Evolutionary conservation across 2,797 vertebrate genomes (phyloP).

Genomic region (Macropodus opercularis): DNA sequence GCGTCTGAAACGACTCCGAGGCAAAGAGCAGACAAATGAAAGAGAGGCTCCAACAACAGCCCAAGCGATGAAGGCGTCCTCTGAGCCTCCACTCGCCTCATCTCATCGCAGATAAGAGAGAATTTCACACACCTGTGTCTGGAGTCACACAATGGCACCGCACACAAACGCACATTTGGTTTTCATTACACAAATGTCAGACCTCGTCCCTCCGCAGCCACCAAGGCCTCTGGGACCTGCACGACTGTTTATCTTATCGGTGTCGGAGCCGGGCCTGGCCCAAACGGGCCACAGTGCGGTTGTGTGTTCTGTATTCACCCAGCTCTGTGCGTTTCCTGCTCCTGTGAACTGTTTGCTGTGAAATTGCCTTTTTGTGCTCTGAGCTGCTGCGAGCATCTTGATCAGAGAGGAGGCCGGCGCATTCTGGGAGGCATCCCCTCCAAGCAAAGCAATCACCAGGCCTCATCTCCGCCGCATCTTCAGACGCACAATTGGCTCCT

Average conservation of each 20-base stretch:
- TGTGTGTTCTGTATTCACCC: slow-evolving; percentile 2
- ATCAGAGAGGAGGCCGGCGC: slow-evolving; percentile 7
- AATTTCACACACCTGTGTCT: slow-evolving; percentile 21
- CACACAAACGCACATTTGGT: slow-evolving; percentile 22
- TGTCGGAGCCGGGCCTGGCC: neutral
- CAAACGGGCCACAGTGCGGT: neutral
- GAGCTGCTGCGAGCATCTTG: slow-evolving; percentile 10
- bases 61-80: neutral
- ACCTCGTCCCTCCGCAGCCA: slow-evolving; percentile 9
- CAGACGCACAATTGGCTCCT: slow-evolving; percentile 12
- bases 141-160: slow-evolving; percentile 14
- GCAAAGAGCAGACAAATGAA: slow-evolving; percentile 14
- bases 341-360: slow-evolving; percentile 6
- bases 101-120: slow-evolving; percentile 32
- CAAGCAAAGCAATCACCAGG: slow-evolving; percentile 53
- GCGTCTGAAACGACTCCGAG: neutral
- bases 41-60: slow-evolving; percentile 17
- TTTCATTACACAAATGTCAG: slow-evolving; percentile 41
- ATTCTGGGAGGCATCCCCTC: slow-evolving; percentile 14
- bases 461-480: slow-evolving; percentile 33
- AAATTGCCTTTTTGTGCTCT: slow-evolving; percentile 49
- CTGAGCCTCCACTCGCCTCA: neutral
- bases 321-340: neutral
- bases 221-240: slow-evolving; percentile 14
- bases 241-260: slow-evolving; percentile 20